phyloP scores from a whole-genome alignment of 2,113 vertebrate genomes.

The Tauraco erythrolophus region DNA sequence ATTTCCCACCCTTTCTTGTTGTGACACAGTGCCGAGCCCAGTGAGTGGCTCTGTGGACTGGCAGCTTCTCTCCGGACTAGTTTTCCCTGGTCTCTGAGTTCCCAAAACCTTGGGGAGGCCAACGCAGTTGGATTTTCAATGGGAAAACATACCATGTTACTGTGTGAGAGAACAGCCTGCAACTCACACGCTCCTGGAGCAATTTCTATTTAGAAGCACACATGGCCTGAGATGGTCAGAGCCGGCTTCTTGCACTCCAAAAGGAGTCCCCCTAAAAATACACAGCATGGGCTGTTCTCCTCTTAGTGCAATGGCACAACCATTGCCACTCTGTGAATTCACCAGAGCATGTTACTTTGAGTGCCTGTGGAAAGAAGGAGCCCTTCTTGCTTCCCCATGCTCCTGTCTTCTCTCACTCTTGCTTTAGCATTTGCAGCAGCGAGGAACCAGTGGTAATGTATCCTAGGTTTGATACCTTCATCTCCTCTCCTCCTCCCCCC shows the following conservation, averaged over 20 bases:
- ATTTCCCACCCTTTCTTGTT: neutral
- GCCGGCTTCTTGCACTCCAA: neutral
- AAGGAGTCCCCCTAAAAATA: neutral
- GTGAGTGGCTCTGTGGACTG: fast-evolving
- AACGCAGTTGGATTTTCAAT: neutral
- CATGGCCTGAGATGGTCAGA: neutral
- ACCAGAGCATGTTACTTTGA: neutral
- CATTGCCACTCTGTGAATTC: neutral
- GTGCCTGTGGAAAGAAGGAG: neutral
- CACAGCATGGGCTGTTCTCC: neutral
- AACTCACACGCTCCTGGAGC: neutral
- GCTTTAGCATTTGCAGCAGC: neutral
- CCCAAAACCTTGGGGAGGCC: neutral
- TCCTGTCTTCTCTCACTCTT: neutral
- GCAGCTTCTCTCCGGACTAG: neutral
- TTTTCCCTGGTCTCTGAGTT: neutral
- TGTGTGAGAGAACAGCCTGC: neutral
- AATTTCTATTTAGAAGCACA: neutral
- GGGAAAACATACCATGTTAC: fast-evolving
- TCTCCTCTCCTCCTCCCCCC: neutral
- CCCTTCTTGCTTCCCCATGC: neutral
- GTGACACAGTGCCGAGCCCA: neutral
- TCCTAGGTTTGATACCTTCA: neutral
- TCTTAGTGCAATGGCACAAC: neutral
- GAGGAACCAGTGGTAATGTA: neutral